A percentile compares a stretch with the other conserved stretches of the same genome.
Evolutionary conservation across 1,140 invertebrate genomes (phyloP).

Genomic region (Oryzaephilus surinamensis): DNA sequence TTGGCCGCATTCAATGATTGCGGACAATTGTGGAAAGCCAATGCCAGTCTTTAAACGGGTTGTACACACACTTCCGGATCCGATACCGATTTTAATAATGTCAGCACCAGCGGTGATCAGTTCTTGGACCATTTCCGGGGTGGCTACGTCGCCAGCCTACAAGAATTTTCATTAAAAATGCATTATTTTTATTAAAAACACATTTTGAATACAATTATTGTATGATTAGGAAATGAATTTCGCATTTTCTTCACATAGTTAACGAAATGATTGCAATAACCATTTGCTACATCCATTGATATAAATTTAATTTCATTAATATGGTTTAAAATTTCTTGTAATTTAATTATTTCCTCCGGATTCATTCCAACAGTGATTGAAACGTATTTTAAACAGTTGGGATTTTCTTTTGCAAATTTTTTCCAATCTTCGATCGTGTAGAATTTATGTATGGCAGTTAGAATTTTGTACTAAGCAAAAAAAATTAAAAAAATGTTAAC

Average conservation of each 20-base stretch:
- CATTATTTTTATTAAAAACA: neutral
- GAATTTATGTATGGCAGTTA: constrained; percentile 89
- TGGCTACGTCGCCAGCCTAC: constrained; percentile 94
- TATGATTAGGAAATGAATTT: constrained; percentile 68
- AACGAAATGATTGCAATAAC: constrained; percentile 91
- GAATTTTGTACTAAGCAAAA: constrained; percentile 62
- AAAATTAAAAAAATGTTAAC: too few relatives aligned
- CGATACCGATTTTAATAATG: constrained; percentile 93
- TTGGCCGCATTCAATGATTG: constrained; percentile 91
- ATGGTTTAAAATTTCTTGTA: constrained; percentile 58
- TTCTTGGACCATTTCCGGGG: constrained; percentile 95
- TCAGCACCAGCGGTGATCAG: constrained; percentile 88
- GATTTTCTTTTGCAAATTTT: constrained; percentile 63
- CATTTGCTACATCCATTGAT: constrained; percentile 94
- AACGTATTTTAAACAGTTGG: constrained; percentile 60
- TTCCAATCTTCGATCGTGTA: constrained; percentile 79
- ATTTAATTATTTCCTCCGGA: constrained; percentile 68
- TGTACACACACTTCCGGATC: constrained; percentile 90
- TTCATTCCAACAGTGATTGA: constrained; percentile 79
- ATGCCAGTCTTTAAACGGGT: constrained; percentile 91
- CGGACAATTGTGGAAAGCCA: constrained; percentile 90
- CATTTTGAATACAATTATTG: constrained; percentile 58
- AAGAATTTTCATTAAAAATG: neutral
- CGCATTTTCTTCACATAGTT: constrained; percentile 79
- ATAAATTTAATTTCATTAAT: constrained; percentile 69